Base-by-base conservation (phyloP, 2,888 invertebrate species). In the Thumatha senex region DNA sequence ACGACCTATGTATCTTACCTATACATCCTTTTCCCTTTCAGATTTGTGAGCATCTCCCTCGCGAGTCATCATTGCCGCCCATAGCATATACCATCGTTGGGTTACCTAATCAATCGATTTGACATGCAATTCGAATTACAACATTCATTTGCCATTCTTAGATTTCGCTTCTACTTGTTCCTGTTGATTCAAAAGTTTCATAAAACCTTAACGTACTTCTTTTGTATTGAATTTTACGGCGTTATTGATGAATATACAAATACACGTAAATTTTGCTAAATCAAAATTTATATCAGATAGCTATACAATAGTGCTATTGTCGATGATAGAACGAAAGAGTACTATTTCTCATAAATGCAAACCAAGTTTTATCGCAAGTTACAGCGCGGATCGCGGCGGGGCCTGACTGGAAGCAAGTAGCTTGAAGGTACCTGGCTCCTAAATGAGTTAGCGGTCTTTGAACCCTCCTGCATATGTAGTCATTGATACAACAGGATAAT, bases 391-490 rank as follows among this genome's bases (percentile, higher is more conserved):
- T n/a, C n/a, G 53, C 55, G 57, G 51, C 18, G 52, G 50, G 64
- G 61, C 63, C 63, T 63, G 78, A 70, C 76, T 67, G 74, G 67
- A 69, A 76, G 72, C 74, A 68, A 73, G 72, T 72, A 67, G 67
- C 73, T 71, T 73, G 72, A 72, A 71, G 72, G 72, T 83, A 82
- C 82, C 82, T 81, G 81, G 72, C 75, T 74, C 71, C 78, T 78
- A 80, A 82, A 82, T 78, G 80, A 78, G 76, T 76, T 72, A 69
- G 74, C 78, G 81, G 81, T 82, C 78, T 75, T 81, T 83, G 78
- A 83, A 82, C 83, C 76, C 70, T 67, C 63, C 67, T 72, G 62
- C 65, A 65, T 48, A 60, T 54, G 51, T 45, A 63, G 59, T 67
- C 70, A 67, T 71, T 72, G 70, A 72, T 69, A 61, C 62, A 63